Conservation (phyloP, 1,140 invertebrate genomes). For the Callitettix versicolor region DNA sequence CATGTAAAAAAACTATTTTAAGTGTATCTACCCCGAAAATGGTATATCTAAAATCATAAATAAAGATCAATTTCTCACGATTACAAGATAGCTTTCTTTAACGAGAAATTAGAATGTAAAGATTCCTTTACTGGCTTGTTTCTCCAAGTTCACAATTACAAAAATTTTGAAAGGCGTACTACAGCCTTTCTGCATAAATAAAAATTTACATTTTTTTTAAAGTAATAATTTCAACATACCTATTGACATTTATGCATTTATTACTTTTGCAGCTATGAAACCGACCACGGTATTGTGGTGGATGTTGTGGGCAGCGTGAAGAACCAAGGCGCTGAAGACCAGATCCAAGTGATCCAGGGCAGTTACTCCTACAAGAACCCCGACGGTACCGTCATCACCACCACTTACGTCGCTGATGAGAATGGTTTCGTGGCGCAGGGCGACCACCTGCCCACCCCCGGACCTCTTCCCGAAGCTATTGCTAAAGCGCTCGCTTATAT, state of each 20-base stretch:
- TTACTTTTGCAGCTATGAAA: constrained; percentile 58
- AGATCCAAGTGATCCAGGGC: constrained; percentile 64
- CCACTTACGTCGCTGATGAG: constrained; percentile 70
- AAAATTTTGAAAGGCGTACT: neutral
- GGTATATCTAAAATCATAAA: no score
- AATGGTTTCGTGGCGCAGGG: constrained; percentile 69
- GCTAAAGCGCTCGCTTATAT: constrained; percentile 72
- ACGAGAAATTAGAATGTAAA: no score
- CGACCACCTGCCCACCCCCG: constrained; percentile 70
- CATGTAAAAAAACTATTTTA: no score
- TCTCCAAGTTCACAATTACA: no score
- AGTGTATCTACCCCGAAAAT: no score
- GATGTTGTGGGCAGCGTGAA: constrained; percentile 70
- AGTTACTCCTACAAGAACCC: constrained; percentile 51
- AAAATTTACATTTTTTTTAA: neutral
- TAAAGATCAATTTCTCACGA: no score
- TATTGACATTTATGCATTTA: neutral
- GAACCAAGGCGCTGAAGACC: constrained; percentile 46
- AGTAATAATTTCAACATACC: no score
- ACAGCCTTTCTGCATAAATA: neutral
- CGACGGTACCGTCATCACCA: constrained; percentile 47
- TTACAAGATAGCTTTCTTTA: no score
- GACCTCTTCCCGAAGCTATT: constrained; percentile 67
- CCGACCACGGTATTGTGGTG: constrained; percentile 69
- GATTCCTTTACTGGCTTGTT: no score